phyloP scores from a whole-genome alignment of 2,113 vertebrate species.

The Tachuris rubrigastra region DNA sequence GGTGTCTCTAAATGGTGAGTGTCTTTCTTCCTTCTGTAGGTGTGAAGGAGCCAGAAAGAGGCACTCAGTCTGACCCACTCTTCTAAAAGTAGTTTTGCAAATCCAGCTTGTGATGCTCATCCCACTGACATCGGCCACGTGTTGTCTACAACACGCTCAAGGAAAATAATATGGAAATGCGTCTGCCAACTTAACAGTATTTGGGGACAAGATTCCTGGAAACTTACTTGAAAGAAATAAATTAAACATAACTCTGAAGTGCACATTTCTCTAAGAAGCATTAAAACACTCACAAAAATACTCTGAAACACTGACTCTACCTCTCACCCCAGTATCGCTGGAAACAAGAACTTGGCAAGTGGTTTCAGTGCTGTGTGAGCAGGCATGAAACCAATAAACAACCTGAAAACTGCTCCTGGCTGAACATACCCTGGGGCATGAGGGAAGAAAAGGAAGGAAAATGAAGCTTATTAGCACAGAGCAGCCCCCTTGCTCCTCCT shows the following conservation, averaged over 20 bases:
- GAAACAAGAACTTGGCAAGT: not conserved
- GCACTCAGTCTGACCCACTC: not conserved
- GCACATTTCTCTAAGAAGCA: not conserved
- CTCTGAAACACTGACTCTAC: not conserved
- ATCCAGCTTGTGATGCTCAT: not conserved
- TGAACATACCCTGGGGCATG: not conserved
- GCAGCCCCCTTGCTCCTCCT: not conserved
- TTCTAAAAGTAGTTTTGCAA: not conserved
- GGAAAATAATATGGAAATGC: not conserved
- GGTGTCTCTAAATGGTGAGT: not conserved
- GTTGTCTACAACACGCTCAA: not conserved
- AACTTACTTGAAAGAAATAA: not conserved
- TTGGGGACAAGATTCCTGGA: not conserved
- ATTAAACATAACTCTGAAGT: not conserved
- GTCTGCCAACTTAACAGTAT: not conserved
- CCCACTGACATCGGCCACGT: not conserved
- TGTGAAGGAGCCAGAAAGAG: not conserved
- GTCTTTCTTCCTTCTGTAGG: not conserved
- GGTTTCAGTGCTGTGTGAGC: not conserved
- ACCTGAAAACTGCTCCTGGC: not conserved
- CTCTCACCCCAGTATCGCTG: not conserved
- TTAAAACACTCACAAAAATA: not conserved
- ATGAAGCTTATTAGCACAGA: not conserved
- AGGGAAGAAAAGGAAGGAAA: not conserved
- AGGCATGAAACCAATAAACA: not conserved